Conservation (phyloP, 2,113 vertebrate genomes). For the Atherinomorus stipes region DNA sequence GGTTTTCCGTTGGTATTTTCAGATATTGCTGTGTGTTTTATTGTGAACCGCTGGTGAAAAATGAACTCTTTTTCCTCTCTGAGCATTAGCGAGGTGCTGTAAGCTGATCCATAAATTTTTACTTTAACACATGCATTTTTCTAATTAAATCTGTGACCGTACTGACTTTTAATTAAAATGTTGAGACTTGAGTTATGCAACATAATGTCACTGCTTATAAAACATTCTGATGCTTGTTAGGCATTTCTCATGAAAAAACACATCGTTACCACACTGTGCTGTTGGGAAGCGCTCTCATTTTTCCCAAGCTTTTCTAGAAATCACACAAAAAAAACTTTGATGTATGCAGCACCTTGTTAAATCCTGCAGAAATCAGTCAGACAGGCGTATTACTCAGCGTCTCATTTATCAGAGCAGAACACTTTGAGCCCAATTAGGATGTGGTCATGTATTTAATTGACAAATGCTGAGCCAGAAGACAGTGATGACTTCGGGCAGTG, state of each 20-base stretch:
- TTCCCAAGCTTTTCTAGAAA: constrained; percentile 28
- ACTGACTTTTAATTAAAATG: constrained; percentile 53
- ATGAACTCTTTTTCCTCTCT: not conserved
- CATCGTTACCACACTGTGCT: constrained; percentile 16
- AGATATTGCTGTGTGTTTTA: too few species aligned
- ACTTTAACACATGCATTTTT: constrained; percentile 30
- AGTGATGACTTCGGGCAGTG: constrained; percentile 31
- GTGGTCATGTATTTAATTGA: constrained; percentile 60
- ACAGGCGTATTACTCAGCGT: constrained; percentile 66
- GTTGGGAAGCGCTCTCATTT: constrained; percentile 56
- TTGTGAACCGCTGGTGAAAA: constrained; percentile 9
- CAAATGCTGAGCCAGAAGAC: constrained; percentile 45
- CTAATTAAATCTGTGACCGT: constrained; percentile 46
- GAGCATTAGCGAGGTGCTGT: not conserved
- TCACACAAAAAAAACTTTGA: constrained; percentile 40
- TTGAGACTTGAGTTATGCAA: constrained; percentile 40
- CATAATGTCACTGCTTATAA: constrained; percentile 35
- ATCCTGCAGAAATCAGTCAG: constrained; percentile 65
- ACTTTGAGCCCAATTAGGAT: constrained; percentile 52
- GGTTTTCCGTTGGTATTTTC: too few species aligned
- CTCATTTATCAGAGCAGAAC: constrained; percentile 74
- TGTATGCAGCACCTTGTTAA: constrained; percentile 75
- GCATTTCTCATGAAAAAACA: constrained; percentile 53
- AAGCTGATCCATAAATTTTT: constrained; percentile 27
- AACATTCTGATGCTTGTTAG: constrained; percentile 42